Percentiles rank a stretch among this genome's conserved stretches.
Conservation (phyloP, 2,888 invertebrate species). For the Drosophila meridiana region DNA sequence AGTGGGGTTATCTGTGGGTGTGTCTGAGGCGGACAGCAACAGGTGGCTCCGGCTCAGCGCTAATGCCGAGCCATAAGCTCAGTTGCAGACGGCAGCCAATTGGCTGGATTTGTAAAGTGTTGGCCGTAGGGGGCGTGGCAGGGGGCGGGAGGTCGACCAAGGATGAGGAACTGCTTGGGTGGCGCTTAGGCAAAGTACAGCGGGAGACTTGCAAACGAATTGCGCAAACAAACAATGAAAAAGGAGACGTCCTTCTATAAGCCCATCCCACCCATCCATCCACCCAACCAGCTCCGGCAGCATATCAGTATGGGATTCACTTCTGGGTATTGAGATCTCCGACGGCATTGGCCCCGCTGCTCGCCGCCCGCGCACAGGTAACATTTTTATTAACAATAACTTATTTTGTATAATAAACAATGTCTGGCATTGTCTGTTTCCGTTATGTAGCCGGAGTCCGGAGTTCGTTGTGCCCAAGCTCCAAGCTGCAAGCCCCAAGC, state of each 20-base stretch:
- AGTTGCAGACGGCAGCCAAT: slow-evolving; percentile 61
- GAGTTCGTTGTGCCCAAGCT: slow-evolving; percentile 16
- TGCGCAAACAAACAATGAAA: slow-evolving; percentile 46
- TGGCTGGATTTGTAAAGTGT: slow-evolving; percentile 47
- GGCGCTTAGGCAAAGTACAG: slow-evolving; percentile 48
- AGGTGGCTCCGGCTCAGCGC: slow-evolving; percentile 54
- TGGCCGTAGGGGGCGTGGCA: background rate
- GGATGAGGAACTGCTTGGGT: slow-evolving; percentile 18
- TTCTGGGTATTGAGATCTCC: slow-evolving; percentile 19
- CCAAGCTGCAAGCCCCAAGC: background rate
- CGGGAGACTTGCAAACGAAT: slow-evolving; percentile 48
- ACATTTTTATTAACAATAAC: slow-evolving; percentile 70
- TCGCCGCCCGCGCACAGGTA: slow-evolving; percentile 31
- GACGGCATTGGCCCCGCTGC: background rate
- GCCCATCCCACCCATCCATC: background rate
- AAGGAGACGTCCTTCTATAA: background rate
- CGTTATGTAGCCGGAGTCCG: slow-evolving; percentile 12
- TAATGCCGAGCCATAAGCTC: slow-evolving; percentile 54
- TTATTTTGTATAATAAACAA: slow-evolving; percentile 66
- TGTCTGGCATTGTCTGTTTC: slow-evolving; percentile 52
- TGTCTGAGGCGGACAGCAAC: slow-evolving; percentile 42
- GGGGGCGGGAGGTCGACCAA: background rate
- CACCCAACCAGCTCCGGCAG: background rate
- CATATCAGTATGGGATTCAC: slow-evolving; percentile 34
- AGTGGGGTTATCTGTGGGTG: background rate